These are phyloP conservation scores for Smittia sp. DNA, from an alignment of 2,888 invertebrate genomes.

Conservation along the genomic window DNA sequence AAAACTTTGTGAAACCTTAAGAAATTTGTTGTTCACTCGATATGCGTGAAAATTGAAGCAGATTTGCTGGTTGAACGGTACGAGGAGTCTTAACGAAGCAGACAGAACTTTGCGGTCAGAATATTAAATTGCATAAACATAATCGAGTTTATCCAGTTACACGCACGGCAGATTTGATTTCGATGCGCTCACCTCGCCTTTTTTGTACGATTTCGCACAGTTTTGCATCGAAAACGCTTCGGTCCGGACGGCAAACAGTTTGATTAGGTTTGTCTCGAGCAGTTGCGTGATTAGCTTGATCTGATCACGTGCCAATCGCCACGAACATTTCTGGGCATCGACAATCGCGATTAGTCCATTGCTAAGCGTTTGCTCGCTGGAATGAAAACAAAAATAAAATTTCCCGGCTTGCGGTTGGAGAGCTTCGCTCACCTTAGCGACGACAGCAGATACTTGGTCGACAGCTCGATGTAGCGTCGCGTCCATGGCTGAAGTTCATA, in stretches of 20 bases:
- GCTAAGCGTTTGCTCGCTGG: conserved; percentile 46
- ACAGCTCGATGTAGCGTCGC: conserved; percentile 50
- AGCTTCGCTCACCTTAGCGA: conserved; percentile 49
- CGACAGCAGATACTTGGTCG: conserved; percentile 51
- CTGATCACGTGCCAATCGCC: conserved; percentile 62
- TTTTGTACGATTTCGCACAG: conserved; percentile 62
- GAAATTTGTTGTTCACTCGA: background rate
- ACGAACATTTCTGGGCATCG: conserved; percentile 64
- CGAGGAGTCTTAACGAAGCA: background rate
- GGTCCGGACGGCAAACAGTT: conserved; percentile 65
- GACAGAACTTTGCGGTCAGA: background rate
- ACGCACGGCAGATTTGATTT: background rate
- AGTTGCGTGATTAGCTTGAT: conserved; percentile 59
- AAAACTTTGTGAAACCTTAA: background rate
- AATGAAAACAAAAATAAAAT: background rate
- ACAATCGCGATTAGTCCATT: conserved; percentile 62
- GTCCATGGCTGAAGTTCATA: conserved; percentile 58
- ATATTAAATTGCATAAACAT: conserved; percentile 5
- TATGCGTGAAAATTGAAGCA: background rate
- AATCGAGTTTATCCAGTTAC: conserved; percentile 7
- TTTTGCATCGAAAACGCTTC: conserved; percentile 74
- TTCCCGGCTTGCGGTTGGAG: background rate
- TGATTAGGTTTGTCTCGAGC: conserved; percentile 55
- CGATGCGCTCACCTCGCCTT: conserved; percentile 56
- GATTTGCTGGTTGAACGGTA: background rate